These are phyloP conservation scores for Andrena minutula DNA, from an alignment of 2,888 invertebrate genomes.

Conservation along the genomic window DNA sequence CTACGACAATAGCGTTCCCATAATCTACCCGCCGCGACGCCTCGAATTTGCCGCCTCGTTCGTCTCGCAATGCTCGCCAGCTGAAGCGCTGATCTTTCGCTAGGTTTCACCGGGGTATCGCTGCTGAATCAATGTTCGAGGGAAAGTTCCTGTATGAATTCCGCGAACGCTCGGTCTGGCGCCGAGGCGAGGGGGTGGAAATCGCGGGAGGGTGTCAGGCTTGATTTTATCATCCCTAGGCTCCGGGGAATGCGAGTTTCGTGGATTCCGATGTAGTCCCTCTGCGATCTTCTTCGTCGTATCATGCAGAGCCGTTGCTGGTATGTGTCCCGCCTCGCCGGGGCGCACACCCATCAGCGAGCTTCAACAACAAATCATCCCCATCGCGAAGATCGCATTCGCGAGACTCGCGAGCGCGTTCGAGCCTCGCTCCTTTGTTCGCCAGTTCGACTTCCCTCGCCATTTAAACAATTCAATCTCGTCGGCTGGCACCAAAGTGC, in stretches of 20 bases:
- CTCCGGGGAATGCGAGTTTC: too few relatives aligned
- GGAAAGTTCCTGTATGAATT: too few relatives aligned
- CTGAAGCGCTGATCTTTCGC: too few relatives aligned
- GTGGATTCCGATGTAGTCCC: too few relatives aligned
- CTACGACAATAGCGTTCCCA: constrained; percentile 14
- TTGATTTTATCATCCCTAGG: too few relatives aligned
- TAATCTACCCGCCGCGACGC: constrained; percentile 20
- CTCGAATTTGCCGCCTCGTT: constrained; percentile 11
- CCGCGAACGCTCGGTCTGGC: too few relatives aligned
- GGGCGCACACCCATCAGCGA: constrained; percentile 1
- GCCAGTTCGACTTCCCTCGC: constrained; percentile 34
- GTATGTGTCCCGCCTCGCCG: constrained; percentile 3
- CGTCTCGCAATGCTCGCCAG: too few relatives aligned
- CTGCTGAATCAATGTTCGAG: too few relatives aligned
- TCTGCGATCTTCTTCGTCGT: background rate
- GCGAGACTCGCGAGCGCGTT: constrained; percentile 38
- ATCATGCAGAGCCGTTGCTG: background rate
- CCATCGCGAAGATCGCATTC: constrained; percentile 27
- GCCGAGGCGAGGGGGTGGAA: too few relatives aligned
- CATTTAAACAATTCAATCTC: constrained; percentile 68
- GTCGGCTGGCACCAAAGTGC: constrained; percentile 59
- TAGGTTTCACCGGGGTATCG: too few relatives aligned
- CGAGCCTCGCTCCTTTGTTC: constrained; percentile 34
- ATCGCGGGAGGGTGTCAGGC: too few relatives aligned
- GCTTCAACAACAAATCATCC: constrained; percentile 36